Evolutionary conservation across 2,113 vertebrate species (phyloP), one percentile per base, ranked within the genome.

Genomic region (Cyanocitta stelleri): DNA sequence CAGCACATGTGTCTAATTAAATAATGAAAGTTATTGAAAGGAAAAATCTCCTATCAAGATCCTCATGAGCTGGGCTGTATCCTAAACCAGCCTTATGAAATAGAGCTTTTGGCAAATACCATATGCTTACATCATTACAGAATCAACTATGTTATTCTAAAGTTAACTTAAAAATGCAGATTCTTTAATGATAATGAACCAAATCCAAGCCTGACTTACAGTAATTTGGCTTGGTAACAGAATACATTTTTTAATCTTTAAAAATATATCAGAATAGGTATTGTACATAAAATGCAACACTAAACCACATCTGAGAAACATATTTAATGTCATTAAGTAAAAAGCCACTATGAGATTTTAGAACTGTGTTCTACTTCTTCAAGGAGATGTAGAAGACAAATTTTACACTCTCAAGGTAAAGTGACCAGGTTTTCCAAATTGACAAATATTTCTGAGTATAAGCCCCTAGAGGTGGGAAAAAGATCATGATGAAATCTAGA

Each of bases 91-190:
- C 18, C 32, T 87, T 87, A 68, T 78, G 84, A 97, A 93, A 93
- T 41, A 95, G 88, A 96, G 88, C 56, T 92, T 93, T 87, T 87
- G 96, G 92, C 97, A 98, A 96, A 97, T 94, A 94, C 19, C 59
- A 41, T 74, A 55, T 96, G 87, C 92, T 96, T 92, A 95, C 91
- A 90, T 96, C 88, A 96, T 44, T 90, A 76, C 52, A 94, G 87
- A 97, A 95, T 96, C 77, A 89, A 94, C 87, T 86, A 74, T 85
- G 74, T 58, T 93, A 89, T 96, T 94, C 82, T 93, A 46, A 96
- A 92, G 82, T 59, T 95, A 93, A 91, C 44, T 89, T 75, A 24
- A 85, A 88, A 82, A 92, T 80, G 55, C 19, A 90, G 69, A 90
- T 93, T 90, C 37, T 84, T 93, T 66, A 85, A 72, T 23, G 54